These are phyloP conservation scores for Ceyx erithaca DNA, from an alignment of 2,797 vertebrate genomes.

Conservation along the genomic window DNA sequence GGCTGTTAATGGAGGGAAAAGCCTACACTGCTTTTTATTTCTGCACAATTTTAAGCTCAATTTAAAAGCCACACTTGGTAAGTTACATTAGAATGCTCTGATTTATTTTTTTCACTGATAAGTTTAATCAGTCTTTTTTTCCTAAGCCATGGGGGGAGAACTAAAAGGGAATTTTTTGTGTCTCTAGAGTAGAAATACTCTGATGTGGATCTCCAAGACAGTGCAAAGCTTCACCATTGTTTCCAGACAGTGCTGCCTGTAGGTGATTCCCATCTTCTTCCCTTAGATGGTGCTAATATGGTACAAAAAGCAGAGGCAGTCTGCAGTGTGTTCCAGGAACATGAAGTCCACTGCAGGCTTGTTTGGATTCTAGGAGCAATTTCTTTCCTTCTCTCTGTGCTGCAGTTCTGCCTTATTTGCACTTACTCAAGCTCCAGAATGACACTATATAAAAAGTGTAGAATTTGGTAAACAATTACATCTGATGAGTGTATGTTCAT, in stretches of 20 bases:
- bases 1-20: background rate
- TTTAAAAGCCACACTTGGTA: background rate
- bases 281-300: conserved; percentile 79
- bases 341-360: conserved; percentile 18
- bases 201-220: background rate
- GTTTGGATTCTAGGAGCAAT: background rate
- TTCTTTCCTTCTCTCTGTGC: background rate
- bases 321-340: conserved; percentile 16
- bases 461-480: conserved; percentile 46
- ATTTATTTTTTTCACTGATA: background rate
- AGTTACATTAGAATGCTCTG: background rate
- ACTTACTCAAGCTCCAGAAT: conserved; percentile 31
- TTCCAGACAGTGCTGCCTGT: conserved; percentile 39
- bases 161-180: background rate
- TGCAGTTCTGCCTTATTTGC: conserved; percentile 21
- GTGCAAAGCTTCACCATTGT: conserved; percentile 42
- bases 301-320: conserved; percentile 65
- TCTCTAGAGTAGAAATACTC: background rate
- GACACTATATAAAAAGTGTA: background rate
- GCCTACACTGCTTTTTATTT: background rate
- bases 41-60: background rate
- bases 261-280: conserved; percentile 71
- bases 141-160: background rate
- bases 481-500: conserved; percentile 45
- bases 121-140: conserved; percentile 21